Evolutionary conservation across 2,113 vertebrate species (phyloP), one percentile per base, ranked within the genome.

Genomic region (Microcebus tavaratra): DNA sequence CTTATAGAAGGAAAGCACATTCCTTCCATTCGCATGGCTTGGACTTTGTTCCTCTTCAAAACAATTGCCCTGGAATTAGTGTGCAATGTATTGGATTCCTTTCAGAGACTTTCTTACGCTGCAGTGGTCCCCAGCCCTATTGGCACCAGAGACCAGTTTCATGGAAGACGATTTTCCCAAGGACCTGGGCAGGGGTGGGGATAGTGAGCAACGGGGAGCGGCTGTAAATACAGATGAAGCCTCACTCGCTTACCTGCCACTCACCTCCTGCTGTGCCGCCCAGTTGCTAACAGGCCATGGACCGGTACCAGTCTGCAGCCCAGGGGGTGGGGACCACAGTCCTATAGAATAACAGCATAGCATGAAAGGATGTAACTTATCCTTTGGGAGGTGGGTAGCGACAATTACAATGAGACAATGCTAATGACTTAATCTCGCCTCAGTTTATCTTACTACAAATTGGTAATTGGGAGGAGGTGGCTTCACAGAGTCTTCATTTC

Each of bases 31-130:
- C 29, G n/a, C 25, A 34, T n/a, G 65, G 25, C 68, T 90, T 94
- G 18, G 61, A 50, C 61, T 88, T 72, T 42, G 25, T 68, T 92
- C 67, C 42, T 83, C 93, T 89, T 34, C 55, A 91, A 95, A 86
- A 68, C 5, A 42, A 42, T 34, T 21, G 42, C 17, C 63, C 88
- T 75, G 45, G 18, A 90, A 80, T 76, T 25, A 15, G 15, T 63
- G 55, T 90, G 39, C n/a, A 67, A 68, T 67, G 29, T 25, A 36
- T 70, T 88, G 34, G 29, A 91, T 50, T 78, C 70, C 11, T 75
- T 55, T 61, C 59, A 82, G 72, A 94, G 75, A 50, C 20, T 88
- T 70, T 29, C 9, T 73, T 20, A 55, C 53, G 18, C 53, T 18
- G 53, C 55, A 57, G 55, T 21, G 55, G 20, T 21, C 55, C 55